phyloP scores from a whole-genome alignment of 2,113 vertebrate genomes.

The Alaudala cheleensis region DNA sequence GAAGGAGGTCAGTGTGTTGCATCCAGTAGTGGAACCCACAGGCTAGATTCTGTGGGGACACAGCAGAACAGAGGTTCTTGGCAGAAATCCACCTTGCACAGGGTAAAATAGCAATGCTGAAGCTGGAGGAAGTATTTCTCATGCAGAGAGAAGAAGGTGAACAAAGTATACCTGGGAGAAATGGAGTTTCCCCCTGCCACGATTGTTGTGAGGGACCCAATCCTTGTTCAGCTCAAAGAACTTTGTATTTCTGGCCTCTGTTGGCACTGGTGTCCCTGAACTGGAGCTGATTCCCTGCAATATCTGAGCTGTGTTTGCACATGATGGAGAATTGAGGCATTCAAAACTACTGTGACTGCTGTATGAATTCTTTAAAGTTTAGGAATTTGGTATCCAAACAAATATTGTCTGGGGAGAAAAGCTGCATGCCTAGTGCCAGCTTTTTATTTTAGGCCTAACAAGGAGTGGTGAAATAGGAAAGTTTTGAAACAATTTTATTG shows the following conservation, averaged over 20 bases:
- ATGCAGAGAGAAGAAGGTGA: neutral
- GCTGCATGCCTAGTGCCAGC: neutral
- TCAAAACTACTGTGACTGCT: neutral
- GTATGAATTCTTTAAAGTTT: neutral
- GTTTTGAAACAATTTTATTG: neutral
- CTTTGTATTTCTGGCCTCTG: neutral
- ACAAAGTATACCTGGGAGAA: neutral
- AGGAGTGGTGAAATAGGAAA: neutral
- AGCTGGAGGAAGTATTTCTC: neutral
- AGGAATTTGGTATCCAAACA: slow-evolving; percentile 10
- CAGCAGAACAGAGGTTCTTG: neutral
- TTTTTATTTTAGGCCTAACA: slow-evolving; percentile 22
- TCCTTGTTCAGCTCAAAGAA: neutral
- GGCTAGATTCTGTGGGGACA: neutral
- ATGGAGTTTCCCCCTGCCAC: neutral
- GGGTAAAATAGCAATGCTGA: neutral
- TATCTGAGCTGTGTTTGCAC: neutral
- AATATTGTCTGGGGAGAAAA: neutral
- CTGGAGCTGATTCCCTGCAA: neutral
- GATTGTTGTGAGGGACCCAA: neutral
- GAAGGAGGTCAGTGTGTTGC: neutral
- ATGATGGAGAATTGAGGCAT: neutral
- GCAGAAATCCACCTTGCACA: neutral
- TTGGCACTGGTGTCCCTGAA: neutral
- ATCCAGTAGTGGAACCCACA: rapidly evolving